Conservation (phyloP, 2,797 vertebrate genomes). For the Emys orbicularis region DNA sequence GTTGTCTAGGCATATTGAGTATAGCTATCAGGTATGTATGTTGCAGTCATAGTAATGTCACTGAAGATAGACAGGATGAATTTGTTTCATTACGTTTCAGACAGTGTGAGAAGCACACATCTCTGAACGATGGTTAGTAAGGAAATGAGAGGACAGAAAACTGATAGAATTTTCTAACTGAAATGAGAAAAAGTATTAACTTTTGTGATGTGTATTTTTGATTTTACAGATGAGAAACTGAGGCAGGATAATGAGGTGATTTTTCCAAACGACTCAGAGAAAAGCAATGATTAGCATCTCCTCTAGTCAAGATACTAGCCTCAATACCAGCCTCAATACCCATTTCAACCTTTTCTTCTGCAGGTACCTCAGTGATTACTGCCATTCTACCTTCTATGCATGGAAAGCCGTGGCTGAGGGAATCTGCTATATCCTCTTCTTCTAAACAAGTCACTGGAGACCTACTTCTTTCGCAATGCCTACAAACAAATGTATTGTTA, state of each 20-base stretch:
- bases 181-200: not conserved
- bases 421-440: not conserved
- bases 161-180: too few relatives aligned
- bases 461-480: rapidly evolving
- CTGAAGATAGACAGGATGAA: not conserved
- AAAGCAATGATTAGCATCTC: not conserved
- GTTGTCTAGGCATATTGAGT: rapidly evolving
- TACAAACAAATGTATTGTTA: not conserved
- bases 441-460: rapidly evolving
- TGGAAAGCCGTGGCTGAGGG: not conserved
- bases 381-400: not conserved
- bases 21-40: rapidly evolving
- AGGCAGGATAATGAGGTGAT: not conserved
- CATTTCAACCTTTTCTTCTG: too few relatives aligned
- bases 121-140: not conserved
- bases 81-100: not conserved
- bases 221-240: too few relatives aligned
- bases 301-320: not conserved
- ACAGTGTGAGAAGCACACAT: not conserved
- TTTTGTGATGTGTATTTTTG: not conserved
- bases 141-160: not conserved
- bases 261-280: not conserved
- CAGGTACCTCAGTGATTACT: not conserved
- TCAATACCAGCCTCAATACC: not conserved
- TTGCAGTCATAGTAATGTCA: rapidly evolving